These are phyloP conservation scores for Camponotus floridanus DNA, from an alignment of 1,140 invertebrate species.

Conservation along the genomic window DNA sequence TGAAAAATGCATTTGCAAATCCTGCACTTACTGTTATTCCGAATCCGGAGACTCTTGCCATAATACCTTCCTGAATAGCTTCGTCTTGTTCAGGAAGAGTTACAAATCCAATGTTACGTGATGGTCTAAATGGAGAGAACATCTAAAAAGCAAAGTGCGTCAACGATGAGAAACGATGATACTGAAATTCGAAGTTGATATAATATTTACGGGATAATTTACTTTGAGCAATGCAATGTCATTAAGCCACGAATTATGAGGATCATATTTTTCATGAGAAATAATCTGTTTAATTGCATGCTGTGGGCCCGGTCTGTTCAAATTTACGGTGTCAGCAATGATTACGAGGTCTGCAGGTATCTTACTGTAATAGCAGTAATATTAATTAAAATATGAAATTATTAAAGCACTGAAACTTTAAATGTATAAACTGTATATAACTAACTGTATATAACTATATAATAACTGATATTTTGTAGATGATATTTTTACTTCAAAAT, in stretches of 20 bases:
- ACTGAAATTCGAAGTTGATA: neutral
- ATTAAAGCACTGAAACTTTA: neutral
- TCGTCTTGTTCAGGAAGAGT: slow-evolving; percentile 44
- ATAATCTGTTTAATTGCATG: slow-evolving; percentile 63
- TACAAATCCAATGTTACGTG: slow-evolving; percentile 18
- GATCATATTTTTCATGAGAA: slow-evolving; percentile 66
- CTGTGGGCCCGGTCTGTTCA: neutral
- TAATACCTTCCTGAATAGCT: neutral
- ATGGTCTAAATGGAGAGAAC: slow-evolving; percentile 6
- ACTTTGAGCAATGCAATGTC: slow-evolving; percentile 73
- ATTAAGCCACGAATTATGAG: slow-evolving; percentile 62
- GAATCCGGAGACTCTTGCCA: slow-evolving; percentile 72
- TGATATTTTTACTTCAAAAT: neutral
- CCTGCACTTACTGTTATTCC: slow-evolving; percentile 66
- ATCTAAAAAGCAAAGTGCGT: slow-evolving; percentile 47
- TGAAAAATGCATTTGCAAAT: no score
- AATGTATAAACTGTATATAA: neutral
- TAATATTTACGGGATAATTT: neutral
- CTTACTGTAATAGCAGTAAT: slow-evolving; percentile 15
- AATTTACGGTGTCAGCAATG: slow-evolving; percentile 61
- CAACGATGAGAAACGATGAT: neutral
- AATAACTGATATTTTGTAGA: neutral
- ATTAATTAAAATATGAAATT: neutral
- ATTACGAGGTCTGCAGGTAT: neutral
- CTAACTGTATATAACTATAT: no score